Conservation (phyloP, 2,113 vertebrate genomes). For the Seriola aureovittata region DNA sequence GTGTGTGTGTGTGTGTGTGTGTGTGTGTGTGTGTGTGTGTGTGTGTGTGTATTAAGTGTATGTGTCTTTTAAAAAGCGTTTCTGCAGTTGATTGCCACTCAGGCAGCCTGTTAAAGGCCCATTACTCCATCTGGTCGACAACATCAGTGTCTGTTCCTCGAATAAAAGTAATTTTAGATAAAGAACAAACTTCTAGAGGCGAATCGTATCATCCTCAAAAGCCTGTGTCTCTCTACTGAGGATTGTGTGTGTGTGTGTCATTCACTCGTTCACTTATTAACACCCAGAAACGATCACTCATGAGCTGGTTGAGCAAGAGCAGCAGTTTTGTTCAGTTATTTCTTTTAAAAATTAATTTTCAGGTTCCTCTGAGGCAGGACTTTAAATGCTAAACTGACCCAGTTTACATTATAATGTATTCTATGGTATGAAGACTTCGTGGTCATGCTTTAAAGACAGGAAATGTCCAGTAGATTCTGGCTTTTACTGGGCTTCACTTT, state of each 20-base stretch:
- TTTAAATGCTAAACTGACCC: too few relatives aligned
- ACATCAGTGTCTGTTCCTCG: background rate
- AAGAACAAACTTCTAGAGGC: background rate
- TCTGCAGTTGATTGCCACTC: background rate
- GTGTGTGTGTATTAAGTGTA: background rate
- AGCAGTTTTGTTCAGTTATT: conserved; percentile 20
- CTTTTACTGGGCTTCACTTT: too few relatives aligned
- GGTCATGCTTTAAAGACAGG: too few relatives aligned
- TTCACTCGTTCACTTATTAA: conserved; percentile 59
- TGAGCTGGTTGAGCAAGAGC: conserved; percentile 11
- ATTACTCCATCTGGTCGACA: background rate
- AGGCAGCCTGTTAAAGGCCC: conserved; percentile 24
- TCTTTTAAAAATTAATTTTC: conserved; percentile 41
- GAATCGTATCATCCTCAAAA: background rate
- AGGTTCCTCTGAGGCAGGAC: background rate
- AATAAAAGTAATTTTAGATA: background rate
- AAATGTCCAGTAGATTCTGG: too few relatives aligned
- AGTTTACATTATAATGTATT: too few relatives aligned
- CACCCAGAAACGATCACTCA: conserved; percentile 39
- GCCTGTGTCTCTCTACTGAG: background rate
- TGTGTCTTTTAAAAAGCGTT: conserved; percentile 13
- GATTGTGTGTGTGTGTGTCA: background rate
- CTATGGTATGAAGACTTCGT: too few relatives aligned
- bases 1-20: background rate
- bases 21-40: background rate